Evolutionary conservation across 2,888 invertebrate species (phyloP), one percentile per base, ranked within the genome.

Genomic region (Chymomyza procnemis): DNA sequence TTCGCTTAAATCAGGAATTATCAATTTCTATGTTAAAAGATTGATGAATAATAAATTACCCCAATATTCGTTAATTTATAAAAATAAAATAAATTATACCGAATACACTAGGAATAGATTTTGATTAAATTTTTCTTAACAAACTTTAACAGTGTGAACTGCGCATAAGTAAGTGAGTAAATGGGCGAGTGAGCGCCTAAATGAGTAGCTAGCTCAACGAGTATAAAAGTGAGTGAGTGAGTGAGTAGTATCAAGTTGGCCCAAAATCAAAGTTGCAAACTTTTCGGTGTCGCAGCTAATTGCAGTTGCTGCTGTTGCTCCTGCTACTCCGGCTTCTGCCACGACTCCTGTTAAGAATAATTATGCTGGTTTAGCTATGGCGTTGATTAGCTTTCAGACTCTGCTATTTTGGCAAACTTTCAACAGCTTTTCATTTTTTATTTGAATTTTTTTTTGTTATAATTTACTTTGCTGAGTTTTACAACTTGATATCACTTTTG

Each of bases 261-360:
- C 61, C 61, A 61, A 60, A 71, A 56, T 55, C 22, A 54, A 63
- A 64, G 46, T 65, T 58, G 59, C 50, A 69, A 74, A 82, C 68
- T 67, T 79, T 74, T 58, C 67, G 63, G 66, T 74, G 69, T 66
- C 58, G 46, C 70, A 67, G 68, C 70, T 85, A 82, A 81, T 82
- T 82, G 82, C 80, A 82, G 73, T 72, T 74, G 48, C 67, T 73
- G 69, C 73, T 75, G 57, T 58, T 66, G 69, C 59, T 57, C 67
- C 54, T 60, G 55, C 4, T 50, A 41, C 8, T 58, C 26, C 26
- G 18, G 41, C 19, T 46, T 21, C 57, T 56, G 21, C 46, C 48
- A 18, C n/a, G 52, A 48, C 54, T 14, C 46, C 50, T 65, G 65
- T 69, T 73, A 67, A 70, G 70, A 70, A 69, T 69, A 59, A 70